These are phyloP conservation scores for Salminus brasiliensis DNA, from an alignment of 2,113 vertebrate genomes.

Conservation along the genomic window DNA sequence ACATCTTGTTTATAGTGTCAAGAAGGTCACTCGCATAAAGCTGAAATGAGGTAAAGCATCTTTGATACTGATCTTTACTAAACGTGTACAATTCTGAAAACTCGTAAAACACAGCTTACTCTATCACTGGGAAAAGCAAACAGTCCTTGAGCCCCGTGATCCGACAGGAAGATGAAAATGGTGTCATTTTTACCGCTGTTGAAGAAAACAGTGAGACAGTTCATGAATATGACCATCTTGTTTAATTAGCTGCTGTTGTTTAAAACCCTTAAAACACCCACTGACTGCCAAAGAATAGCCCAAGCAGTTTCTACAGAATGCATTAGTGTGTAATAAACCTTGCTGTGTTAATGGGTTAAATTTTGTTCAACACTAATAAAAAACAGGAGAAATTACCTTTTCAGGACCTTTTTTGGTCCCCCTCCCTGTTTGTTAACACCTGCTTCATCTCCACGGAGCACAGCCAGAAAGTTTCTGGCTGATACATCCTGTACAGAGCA, in stretches of 20 bases:
- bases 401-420: slow-evolving; percentile 15
- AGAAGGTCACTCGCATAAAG: background rate
- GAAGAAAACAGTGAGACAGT: background rate
- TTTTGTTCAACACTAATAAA: too few species aligned
- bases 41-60: too few species aligned
- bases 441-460: too few species aligned
- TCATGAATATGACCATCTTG: background rate
- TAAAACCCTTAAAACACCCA: too few species aligned
- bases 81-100: background rate
- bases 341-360: too few species aligned
- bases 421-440: slow-evolving; percentile 20
- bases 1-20: background rate
- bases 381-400: slow-evolving; percentile 15
- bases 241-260: background rate
- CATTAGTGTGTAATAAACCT: too few species aligned
- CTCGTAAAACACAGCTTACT: background rate
- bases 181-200: background rate
- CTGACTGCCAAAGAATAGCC: too few species aligned
- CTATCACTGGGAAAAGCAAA: background rate
- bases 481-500: slow-evolving; percentile 33
- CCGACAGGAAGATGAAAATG: background rate
- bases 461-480: background rate
- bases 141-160: background rate
- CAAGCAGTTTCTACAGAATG: too few species aligned
- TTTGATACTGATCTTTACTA: background rate